Evolutionary conservation across 2,888 invertebrate genomes (phyloP), one percentile per base, ranked within the genome.

Genomic region (Caradrina clavipalpis): DNA sequence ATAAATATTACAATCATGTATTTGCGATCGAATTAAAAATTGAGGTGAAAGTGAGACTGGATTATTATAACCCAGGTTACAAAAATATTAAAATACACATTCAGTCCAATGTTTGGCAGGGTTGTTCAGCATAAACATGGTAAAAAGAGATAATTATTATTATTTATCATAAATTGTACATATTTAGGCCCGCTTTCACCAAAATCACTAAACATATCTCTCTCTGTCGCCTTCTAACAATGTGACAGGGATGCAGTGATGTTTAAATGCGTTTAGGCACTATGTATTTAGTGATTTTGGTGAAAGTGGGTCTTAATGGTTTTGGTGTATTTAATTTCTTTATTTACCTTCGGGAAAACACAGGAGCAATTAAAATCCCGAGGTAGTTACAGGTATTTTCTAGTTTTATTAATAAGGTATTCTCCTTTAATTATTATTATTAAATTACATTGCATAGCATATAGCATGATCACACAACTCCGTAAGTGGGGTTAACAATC

Each of bases 401-500:
- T 73, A 84, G 74, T 66, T 81, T 78, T 76, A 81, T 83, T 83
- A 35, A 31, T 45, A n/a, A n/a, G n/a, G n/a, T 45, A 45, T 45
- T 42, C 26, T 26, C 26, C 26, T 26, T 26, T 26, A 26, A 42
- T 35, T 8, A 69, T 73, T 53, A 75, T 81, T 77, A 70, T 82
- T 73, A 56, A 55, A 84, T 84, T 75, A 80, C 75, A 83, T 73
- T 72, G 69, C 35, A 35, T 35, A 71, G 68, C 66, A 70, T 73
- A 35, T 35, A 71, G 68, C 66, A 70, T 73, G 67, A 75, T 78
- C 75, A 78, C 74, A 81, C 55, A 66, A 65, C 56, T 58, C 61
- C 55, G 62, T 62, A 60, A 61, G 64, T 73, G 73, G 76, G 73
- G 83, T 72, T 74, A 74, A 83, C 76, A 82, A 84, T 82, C 78